These are phyloP conservation scores for Nephrocerus scutellatus DNA, from an alignment of 2,888 invertebrate genomes.

Conservation along the genomic window DNA sequence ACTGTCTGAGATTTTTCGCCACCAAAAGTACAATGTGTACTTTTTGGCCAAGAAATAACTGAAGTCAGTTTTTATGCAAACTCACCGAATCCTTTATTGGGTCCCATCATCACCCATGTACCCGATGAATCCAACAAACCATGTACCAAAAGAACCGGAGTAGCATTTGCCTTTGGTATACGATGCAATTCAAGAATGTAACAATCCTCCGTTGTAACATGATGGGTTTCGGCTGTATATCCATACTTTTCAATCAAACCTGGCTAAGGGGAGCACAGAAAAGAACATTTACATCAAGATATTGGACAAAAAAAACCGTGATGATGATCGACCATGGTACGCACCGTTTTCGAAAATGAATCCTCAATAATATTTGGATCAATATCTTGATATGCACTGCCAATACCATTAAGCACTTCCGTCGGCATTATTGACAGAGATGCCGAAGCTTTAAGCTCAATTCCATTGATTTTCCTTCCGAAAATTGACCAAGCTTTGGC, in stretches of 20 bases:
- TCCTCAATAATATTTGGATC: slow-evolving; percentile 39
- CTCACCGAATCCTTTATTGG: slow-evolving; percentile 59
- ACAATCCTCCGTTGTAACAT: slow-evolving; percentile 64
- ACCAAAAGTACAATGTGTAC: too few relatives aligned
- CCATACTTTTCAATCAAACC: slow-evolving; percentile 56
- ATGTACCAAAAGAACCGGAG: slow-evolving; percentile 57
- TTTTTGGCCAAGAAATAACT: too few relatives aligned
- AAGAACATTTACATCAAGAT: background rate
- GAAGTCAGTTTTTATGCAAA: too few relatives aligned
- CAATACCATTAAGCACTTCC: background rate
- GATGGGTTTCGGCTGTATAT: slow-evolving; percentile 59
- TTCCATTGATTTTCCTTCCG: too few relatives aligned
- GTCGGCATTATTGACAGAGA: background rate
- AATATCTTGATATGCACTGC: slow-evolving; percentile 20
- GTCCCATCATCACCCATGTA: slow-evolving; percentile 67
- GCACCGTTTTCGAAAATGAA: slow-evolving; percentile 35
- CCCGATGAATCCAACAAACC: slow-evolving; percentile 67
- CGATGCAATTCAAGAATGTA: slow-evolving; percentile 72
- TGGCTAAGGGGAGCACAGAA: slow-evolving; percentile 38
- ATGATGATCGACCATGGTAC: too few relatives aligned
- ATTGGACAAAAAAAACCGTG: too few relatives aligned
- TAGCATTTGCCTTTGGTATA: slow-evolving; percentile 54
- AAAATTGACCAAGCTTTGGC: too few relatives aligned
- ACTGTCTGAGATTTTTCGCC: too few relatives aligned
- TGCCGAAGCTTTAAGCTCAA: too few relatives aligned